Percentiles rank a stretch among this genome's conserved stretches.
Evolutionary conservation across 1,140 invertebrate species (phyloP).

Genomic region (Drosophila baimaii): DNA sequence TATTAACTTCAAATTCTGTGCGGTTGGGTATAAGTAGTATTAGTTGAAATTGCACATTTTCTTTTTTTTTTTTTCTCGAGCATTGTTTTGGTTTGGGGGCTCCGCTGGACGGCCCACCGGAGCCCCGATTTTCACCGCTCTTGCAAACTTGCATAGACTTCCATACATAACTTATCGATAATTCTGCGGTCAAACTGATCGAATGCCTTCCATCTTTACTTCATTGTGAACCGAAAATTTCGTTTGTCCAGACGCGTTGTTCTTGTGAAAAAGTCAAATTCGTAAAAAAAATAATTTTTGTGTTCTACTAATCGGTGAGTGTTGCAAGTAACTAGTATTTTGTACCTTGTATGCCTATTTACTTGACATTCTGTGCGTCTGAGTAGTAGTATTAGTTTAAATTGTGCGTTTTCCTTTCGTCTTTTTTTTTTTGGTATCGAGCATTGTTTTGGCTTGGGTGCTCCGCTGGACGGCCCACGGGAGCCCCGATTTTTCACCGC

Average conservation of each 20-base stretch:
- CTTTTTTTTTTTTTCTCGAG: not conserved
- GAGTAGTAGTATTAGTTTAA: not conserved
- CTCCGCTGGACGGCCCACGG: slow-evolving; percentile 47
- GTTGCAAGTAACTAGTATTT: not conserved
- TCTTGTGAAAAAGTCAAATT: not conserved
- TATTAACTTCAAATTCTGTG: not conserved
- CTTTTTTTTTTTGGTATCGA: not conserved
- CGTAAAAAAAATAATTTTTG: not conserved
- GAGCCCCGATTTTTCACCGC: slow-evolving; percentile 58
- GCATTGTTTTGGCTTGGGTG: slow-evolving; percentile 13
- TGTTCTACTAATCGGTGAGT: slow-evolving; percentile 13
- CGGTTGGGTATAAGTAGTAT: not conserved
- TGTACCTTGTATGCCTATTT: not conserved
- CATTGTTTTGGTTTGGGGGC: slow-evolving; percentile 19
- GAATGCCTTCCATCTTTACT: too few relatives aligned
- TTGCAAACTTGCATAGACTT: not conserved
- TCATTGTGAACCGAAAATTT: not conserved
- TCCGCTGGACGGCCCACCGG: slow-evolving; percentile 51
- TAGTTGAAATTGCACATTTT: not conserved
- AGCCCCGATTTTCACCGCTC: slow-evolving; percentile 53
- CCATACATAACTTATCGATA: too few relatives aligned
- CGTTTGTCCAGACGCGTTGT: not conserved
- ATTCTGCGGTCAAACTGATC: too few relatives aligned
- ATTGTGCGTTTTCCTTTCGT: not conserved
- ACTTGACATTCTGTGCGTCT: not conserved